Percentiles rank a stretch among this genome's conserved stretches.
Evolutionary conservation across 1,140 invertebrate species (phyloP).

Genomic region (Aporrectodea caliginosa): DNA sequence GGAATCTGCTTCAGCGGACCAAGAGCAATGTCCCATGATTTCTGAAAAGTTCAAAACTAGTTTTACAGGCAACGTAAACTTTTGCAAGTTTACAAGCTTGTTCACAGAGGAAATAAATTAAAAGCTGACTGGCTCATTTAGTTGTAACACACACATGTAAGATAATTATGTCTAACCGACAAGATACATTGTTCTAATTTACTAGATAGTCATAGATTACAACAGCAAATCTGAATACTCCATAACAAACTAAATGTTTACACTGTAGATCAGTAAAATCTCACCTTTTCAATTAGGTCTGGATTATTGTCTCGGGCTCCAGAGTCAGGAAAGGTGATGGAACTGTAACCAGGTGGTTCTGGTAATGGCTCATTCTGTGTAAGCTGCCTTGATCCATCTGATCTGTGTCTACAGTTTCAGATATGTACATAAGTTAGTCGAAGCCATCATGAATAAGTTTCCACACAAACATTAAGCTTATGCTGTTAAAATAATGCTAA

Average conservation of each 20-base stretch:
- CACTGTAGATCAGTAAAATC: background rate
- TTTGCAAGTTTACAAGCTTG: background rate
- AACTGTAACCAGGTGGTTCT: constrained; percentile 20
- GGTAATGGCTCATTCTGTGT: background rate
- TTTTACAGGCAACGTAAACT: background rate
- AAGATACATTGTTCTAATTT: background rate
- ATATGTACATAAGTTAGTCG: too few species aligned
- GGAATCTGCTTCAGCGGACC: constrained; percentile 88
- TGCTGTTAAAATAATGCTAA: too few species aligned
- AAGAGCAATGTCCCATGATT: constrained; percentile 95
- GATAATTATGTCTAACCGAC: background rate
- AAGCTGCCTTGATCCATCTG: constrained; percentile 10
- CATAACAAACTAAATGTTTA: background rate
- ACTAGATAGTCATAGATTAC: background rate
- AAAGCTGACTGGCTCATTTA: background rate
- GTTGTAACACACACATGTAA: background rate
- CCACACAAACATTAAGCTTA: too few species aligned
- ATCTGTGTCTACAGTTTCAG: constrained; percentile 5
- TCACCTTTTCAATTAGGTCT: constrained; percentile 28
- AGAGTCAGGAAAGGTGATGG: constrained; percentile 1
- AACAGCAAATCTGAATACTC: background rate
- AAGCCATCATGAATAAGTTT: too few species aligned
- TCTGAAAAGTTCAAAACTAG: too few species aligned
- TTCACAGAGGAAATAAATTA: background rate
- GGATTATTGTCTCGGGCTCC: constrained; percentile 20